Base-by-base conservation (phyloP, 2,888 invertebrate species). In the Papilio elwesi region DNA sequence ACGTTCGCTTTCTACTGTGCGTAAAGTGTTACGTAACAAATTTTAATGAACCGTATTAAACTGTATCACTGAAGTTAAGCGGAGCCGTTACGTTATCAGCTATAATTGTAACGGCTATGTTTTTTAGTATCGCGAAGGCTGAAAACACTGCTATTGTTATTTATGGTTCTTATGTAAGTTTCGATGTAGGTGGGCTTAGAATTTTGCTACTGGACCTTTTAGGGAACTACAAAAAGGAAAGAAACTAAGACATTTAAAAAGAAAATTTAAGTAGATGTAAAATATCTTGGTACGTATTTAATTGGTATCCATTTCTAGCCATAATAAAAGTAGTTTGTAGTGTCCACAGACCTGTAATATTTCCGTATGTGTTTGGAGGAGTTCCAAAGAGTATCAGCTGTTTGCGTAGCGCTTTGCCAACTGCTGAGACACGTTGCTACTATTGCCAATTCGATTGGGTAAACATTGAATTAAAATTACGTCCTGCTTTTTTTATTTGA, bases 281-380 rank as follows among this genome's bases (percentile, higher is more conserved):
- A 57, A 57, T 36, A 55, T 26, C 16, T 55, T 12, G 15, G n/a
- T 15, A 36, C 55, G 55, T 26, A 55, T 26, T 10, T 55, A 55
- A 36, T 7, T 57, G 26, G 26, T 26, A 26, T 6, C 26, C 7
- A 9, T n/a, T 13, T n/a, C 7, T 6, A 36, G 8, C 36, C 13
- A 5, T 11, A 57, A 36, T 57, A 8, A 38, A 38, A 13, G 36
- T 13, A 38, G 1, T 47, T 68, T 38, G 52, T 49, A 36, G 9
- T 62, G 43, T 63, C 47, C 6, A 38, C 38, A 49, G 26, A 48
- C 59, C 15, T 59, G 57, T 59, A 53, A 53, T 52, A 70, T 63
- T 63, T 63, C 63, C 53, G 51, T 70, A 55, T 63, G 16, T 63
- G 53, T 48, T 72, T 72, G 71, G 71, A 72, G 6, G 15, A 10